Evolutionary conservation across 2,797 vertebrate species (phyloP).

Genomic region (Phyllotis vaccarum): DNA sequence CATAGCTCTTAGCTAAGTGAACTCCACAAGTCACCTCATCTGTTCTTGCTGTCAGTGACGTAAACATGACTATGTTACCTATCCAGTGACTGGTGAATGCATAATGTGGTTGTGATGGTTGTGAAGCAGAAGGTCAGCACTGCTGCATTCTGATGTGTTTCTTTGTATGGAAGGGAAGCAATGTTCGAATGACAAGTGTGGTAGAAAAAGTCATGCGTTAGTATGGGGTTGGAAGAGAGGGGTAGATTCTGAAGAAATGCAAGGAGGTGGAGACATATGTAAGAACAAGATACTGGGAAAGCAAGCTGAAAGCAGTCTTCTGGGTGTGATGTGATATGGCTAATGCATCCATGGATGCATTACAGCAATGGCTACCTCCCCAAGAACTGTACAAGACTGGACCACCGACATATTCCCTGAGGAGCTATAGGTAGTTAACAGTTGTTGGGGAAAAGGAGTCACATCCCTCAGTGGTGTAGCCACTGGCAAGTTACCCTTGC

Average conservation of each 20-base stretch:
- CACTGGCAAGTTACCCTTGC: neutral
- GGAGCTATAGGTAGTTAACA: neutral
- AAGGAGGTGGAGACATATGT: accelerated
- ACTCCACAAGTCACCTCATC: slow-evolving; percentile 70
- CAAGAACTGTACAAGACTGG: neutral
- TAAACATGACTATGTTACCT: slow-evolving; percentile 53
- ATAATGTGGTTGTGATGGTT: slow-evolving; percentile 64
- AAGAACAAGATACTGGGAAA: neutral
- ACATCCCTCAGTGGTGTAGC: neutral
- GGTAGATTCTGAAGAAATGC: neutral
- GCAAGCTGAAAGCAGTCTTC: neutral
- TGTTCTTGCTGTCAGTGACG: slow-evolving; percentile 63
- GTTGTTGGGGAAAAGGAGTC: neutral
- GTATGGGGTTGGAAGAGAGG: neutral
- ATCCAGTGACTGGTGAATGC: slow-evolving; percentile 29
- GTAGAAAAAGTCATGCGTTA: neutral
- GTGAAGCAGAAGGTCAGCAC: slow-evolving; percentile 47
- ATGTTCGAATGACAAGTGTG: slow-evolving; percentile 15
- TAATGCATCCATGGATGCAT: neutral
- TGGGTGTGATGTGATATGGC: neutral
- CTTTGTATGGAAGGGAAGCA: slow-evolving; percentile 45
- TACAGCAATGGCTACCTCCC: neutral
- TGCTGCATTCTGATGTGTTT: slow-evolving; percentile 46
- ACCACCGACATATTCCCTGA: neutral
- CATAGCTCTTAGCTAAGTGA: slow-evolving; percentile 75